Conservation (phyloP, 2,888 invertebrate species). For the Phorcus lineatus region DNA sequence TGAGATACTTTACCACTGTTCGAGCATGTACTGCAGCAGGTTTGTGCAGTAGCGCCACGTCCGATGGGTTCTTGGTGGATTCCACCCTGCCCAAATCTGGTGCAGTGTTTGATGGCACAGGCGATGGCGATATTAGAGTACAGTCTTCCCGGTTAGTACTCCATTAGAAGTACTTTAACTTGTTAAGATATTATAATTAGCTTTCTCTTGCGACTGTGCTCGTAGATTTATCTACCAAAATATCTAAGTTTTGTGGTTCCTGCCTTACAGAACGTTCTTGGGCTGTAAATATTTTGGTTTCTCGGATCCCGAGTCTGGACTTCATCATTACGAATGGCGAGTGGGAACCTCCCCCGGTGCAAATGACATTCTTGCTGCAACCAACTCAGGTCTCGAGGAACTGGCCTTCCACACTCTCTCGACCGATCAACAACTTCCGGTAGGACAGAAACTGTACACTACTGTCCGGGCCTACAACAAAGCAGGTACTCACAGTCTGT, state of each 20-base stretch:
- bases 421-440: conserved; percentile 28
- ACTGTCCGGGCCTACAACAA: conserved; percentile 46
- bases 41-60: conserved; percentile 30
- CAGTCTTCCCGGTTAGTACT: conserved; percentile 35
- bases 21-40: conserved; percentile 51
- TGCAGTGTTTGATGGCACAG: conserved; percentile 49
- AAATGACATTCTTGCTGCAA: conserved; percentile 38
- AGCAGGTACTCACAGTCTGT: conserved; percentile 38
- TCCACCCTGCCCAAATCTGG: conserved; percentile 52
- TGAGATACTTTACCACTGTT: conserved; percentile 44
- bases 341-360: conserved; percentile 47
- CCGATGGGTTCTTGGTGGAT: conserved; percentile 58
- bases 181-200: no score
- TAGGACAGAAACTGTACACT: conserved; percentile 38
- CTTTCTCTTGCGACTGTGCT: no score
- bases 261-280: conserved; percentile 41
- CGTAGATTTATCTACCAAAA: no score
- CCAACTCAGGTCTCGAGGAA: conserved; percentile 34
- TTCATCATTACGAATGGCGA: conserved; percentile 50
- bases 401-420: conserved; percentile 29
- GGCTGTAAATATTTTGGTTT: conserved; percentile 53
- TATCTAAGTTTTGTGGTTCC: no score
- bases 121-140: conserved; percentile 45
- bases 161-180: not conserved
- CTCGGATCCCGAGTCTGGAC: conserved; percentile 50